A percentile compares a stretch with the other conserved stretches of the same genome.
phyloP scores from a whole-genome alignment of 2,113 vertebrate species.

The Gallinago undulata region DNA sequence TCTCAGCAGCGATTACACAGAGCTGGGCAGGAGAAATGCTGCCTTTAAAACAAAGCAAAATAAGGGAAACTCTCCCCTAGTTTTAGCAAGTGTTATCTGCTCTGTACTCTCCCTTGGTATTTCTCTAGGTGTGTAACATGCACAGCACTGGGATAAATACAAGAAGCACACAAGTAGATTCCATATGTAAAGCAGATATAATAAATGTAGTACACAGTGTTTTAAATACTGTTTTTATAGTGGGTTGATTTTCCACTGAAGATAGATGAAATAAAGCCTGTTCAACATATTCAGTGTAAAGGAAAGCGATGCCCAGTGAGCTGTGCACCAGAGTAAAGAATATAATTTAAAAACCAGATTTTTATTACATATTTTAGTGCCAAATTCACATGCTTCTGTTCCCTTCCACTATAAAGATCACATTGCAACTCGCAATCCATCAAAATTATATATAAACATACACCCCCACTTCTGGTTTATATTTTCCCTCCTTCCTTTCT shows the following conservation, averaged over 20 bases:
- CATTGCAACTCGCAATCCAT: background rate
- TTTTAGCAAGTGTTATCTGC: background rate
- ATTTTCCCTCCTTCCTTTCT: background rate
- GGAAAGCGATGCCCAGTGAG: background rate
- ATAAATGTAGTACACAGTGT: background rate
- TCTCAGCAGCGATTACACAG: background rate
- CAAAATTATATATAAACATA: background rate
- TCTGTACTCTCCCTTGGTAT: background rate
- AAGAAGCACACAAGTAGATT: background rate
- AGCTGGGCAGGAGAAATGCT: background rate
- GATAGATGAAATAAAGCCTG: background rate
- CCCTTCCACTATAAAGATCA: background rate
- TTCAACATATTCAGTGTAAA: background rate
- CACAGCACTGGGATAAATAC: background rate
- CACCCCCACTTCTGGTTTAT: background rate
- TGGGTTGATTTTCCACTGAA: background rate
- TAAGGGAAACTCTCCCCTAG: background rate
- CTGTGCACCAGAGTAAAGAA: background rate
- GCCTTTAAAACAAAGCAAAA: background rate
- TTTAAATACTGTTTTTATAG: background rate
- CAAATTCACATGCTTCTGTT: background rate
- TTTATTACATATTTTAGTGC: background rate
- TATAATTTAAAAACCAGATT: background rate
- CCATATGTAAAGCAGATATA: background rate
- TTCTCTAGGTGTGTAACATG: background rate